Conservation (phyloP, 2,888 invertebrate genomes). For the Rotaria magnacalcarata region DNA sequence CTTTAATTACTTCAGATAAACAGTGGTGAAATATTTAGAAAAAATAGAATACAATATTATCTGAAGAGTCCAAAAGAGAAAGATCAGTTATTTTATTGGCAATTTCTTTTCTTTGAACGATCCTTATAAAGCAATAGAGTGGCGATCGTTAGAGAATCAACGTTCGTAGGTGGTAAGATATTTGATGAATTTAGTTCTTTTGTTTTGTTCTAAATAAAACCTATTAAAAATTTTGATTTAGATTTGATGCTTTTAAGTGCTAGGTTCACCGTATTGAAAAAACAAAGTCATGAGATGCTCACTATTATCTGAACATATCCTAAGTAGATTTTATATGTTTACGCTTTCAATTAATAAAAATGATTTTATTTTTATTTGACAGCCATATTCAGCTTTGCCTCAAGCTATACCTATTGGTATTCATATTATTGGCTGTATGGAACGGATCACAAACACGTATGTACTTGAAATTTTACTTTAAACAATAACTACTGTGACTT, state of each 20-base stretch:
- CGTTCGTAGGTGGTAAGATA: not conserved
- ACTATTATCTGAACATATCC: conserved; percentile 7
- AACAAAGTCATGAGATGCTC: conserved; percentile 13
- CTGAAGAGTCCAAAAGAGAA: not conserved
- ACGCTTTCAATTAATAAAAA: not conserved
- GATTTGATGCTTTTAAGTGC: conserved; percentile 16
- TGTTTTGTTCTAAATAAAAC: not conserved
- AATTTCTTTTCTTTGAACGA: not conserved
- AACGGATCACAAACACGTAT: conserved; percentile 21
- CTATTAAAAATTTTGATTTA: not conserved
- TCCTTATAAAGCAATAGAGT: not conserved
- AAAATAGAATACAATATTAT: not conserved
- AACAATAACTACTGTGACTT: not conserved
- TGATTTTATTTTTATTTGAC: not conserved
- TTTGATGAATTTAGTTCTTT: too few species aligned
- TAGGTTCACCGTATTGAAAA: not conserved
- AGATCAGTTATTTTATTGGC: not conserved
- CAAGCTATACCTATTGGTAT: not conserved
- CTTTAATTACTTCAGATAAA: not conserved
- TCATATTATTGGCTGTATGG: conserved; percentile 32
- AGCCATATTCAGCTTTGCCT: not conserved
- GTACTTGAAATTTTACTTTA: not conserved
- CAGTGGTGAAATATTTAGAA: not conserved
- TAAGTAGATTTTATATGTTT: not conserved
- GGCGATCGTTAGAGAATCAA: not conserved